phyloP scores from a whole-genome alignment of 2,797 vertebrate species.

The Borostomias antarcticus region DNA sequence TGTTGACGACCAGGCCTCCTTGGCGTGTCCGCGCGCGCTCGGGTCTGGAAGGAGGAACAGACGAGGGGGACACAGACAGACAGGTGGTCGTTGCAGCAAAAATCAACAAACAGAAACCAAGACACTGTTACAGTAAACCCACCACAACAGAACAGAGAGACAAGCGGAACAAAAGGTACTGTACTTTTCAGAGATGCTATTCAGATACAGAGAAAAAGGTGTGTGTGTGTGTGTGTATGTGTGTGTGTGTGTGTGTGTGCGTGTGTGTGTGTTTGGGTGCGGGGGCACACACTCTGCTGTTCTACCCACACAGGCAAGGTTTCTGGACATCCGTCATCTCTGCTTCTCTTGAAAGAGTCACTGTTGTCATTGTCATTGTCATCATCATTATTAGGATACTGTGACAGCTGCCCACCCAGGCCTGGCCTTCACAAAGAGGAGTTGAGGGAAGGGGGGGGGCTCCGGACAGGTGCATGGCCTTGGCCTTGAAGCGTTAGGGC shows the following conservation, averaged over 20 bases:
- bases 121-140: too few relatives aligned
- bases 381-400: slow-evolving; percentile 27
- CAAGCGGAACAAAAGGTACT: too few relatives aligned
- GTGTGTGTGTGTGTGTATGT: too few relatives aligned
- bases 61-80: not conserved
- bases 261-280: not conserved
- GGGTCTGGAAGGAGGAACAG: slow-evolving; percentile 69
- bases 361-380: slow-evolving; percentile 42
- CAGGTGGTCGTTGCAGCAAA: not conserved
- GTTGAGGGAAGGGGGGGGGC: slow-evolving; percentile 20
- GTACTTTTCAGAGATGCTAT: too few relatives aligned
- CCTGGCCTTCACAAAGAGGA: slow-evolving; percentile 13
- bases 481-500: slow-evolving; percentile 3
- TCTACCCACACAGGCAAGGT: not conserved
- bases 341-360: not conserved
- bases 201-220: too few relatives aligned
- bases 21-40: slow-evolving; percentile 55
- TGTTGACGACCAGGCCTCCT: slow-evolving; percentile 59
- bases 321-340: slow-evolving; percentile 10
- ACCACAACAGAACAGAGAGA: too few relatives aligned
- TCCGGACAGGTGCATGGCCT: not conserved
- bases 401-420: slow-evolving; percentile 32
- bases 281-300: not conserved
- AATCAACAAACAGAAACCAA: too few relatives aligned
- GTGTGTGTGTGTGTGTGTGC: not conserved